Evolutionary conservation across 2,113 vertebrate genomes (phyloP), one percentile per base, ranked within the genome.

Genomic region (Brevimyrus niger): DNA sequence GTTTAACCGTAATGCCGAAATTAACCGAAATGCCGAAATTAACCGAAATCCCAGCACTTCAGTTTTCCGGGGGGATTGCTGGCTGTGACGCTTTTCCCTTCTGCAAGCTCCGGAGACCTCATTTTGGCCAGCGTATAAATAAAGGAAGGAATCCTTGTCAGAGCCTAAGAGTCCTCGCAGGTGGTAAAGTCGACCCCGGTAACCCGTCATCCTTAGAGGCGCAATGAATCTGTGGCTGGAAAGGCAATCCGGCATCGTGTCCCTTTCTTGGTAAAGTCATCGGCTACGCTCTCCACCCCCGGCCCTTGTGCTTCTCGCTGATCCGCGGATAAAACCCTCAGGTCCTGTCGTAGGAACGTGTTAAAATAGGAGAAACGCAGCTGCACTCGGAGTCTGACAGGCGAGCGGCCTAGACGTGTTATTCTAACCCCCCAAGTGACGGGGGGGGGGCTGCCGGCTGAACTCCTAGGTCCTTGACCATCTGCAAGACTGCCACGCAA

Each of bases 401-500:
- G 50, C n/a, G 15, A 53, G 17, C 51, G 6, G 85, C 27, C 85
- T 47, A 51, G 55, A 65, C 58, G 35, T 44, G 51, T 87, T 61
- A 38, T 65, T 44, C 31, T 44, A 87, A 87, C 53, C 55, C 53
- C 55, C 38, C 31, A 13, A 53, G 51, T 58, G 23, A 65, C 3
- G 38, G 35, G 17, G 19, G 53, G 51, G 35, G 53, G 51, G 19
- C 55, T 53, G 53, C 35, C 42, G 55, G 31, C 87, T 87, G 55
- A 87, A 44, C 53, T 44, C 87, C 55, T 23, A 21, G 38, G 8
- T 87, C 85, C 19, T 10, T 38, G 85, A 55, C 85, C 85, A 87
- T 87, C 85, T 87, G 85, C n/a, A 55, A 31, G 85, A 87, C 58
- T 55, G 35, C 53, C 35, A 87, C 17, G 11, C 35, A 87, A 87